Conservation (phyloP, 2,888 invertebrate species). For the Cerastis leucographa region DNA sequence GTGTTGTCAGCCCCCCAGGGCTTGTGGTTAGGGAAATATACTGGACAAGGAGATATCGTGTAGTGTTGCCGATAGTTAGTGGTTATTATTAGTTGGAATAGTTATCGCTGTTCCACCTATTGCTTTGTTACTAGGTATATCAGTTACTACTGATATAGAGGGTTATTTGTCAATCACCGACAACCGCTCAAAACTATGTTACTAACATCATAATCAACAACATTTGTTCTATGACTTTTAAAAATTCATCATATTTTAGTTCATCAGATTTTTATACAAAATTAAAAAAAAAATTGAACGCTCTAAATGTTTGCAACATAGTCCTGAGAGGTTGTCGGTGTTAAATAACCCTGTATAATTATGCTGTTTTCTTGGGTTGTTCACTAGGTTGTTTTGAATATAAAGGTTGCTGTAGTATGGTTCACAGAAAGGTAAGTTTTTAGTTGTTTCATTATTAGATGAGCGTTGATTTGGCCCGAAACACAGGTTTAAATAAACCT, state of each 20-base stretch:
- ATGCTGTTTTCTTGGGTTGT: neutral
- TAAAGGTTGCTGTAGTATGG: neutral
- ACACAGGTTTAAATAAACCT: no score
- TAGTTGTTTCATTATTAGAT: neutral
- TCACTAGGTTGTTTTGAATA: neutral
- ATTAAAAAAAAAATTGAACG: no score
- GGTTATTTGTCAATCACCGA: no score
- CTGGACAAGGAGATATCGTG: slow-evolving; percentile 39
- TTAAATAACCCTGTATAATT: no score
- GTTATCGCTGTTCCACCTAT: slow-evolving; percentile 28
- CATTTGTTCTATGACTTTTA: no score
- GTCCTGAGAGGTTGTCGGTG: no score
- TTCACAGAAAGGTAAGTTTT: neutral
- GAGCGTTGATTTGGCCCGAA: neutral
- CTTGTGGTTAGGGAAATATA: slow-evolving; percentile 65
- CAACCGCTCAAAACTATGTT: no score
- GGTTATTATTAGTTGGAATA: slow-evolving; percentile 28
- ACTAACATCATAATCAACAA: no score
- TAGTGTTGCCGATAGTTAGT: slow-evolving; percentile 22
- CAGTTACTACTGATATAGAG: slow-evolving; percentile 1
- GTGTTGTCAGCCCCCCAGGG: slow-evolving; percentile 74
- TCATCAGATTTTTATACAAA: no score
- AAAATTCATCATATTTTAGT: no score
- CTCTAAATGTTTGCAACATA: no score
- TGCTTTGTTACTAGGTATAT: slow-evolving; percentile 13